A percentile compares a stretch with the other conserved stretches of the same genome.
These are phyloP conservation scores for Leptoteleia sp. DNA, from an alignment of 1,140 invertebrate species.

Conservation along the genomic window DNA sequence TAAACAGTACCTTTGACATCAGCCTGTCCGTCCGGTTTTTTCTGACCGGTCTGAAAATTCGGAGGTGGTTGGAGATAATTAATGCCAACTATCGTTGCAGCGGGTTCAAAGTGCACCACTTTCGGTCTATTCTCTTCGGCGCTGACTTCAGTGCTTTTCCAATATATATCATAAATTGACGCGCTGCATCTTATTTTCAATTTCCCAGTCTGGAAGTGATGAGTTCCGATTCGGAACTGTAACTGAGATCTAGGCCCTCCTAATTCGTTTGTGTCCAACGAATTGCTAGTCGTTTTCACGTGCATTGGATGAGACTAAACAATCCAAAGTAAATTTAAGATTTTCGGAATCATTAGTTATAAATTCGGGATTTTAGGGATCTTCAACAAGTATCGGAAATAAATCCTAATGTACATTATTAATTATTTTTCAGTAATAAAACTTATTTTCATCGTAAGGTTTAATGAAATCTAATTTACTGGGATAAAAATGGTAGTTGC, in stretches of 20 bases:
- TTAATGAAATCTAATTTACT: too few species aligned
- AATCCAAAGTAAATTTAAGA: too few species aligned
- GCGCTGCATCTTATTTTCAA: constrained; percentile 85
- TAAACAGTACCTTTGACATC: constrained; percentile 80
- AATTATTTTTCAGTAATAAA: too few species aligned
- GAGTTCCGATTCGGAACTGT: constrained; percentile 81
- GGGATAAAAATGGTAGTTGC: too few species aligned
- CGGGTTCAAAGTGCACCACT: constrained; percentile 71
- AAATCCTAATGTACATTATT: too few species aligned
- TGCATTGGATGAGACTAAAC: constrained; percentile 69
- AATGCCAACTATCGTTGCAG: too few species aligned
- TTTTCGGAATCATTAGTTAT: too few species aligned
- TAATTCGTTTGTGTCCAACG: constrained; percentile 71
- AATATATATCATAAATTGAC: constrained; percentile 84
- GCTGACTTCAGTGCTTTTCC: constrained; percentile 84
- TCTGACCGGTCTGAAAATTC: constrained; percentile 79
- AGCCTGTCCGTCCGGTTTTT: constrained; percentile 78
- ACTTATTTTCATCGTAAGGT: too few species aligned
- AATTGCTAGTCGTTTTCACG: constrained; percentile 70
- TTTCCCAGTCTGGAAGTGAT: constrained; percentile 82
- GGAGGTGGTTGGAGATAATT: constrained; percentile 79
- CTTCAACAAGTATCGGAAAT: too few species aligned
- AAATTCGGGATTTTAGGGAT: too few species aligned
- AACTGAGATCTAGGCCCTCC: constrained; percentile 77
- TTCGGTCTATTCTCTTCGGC: constrained; percentile 81